phyloP scores from a whole-genome alignment of 2,888 invertebrate genomes.

The Noctua fimbriata region DNA sequence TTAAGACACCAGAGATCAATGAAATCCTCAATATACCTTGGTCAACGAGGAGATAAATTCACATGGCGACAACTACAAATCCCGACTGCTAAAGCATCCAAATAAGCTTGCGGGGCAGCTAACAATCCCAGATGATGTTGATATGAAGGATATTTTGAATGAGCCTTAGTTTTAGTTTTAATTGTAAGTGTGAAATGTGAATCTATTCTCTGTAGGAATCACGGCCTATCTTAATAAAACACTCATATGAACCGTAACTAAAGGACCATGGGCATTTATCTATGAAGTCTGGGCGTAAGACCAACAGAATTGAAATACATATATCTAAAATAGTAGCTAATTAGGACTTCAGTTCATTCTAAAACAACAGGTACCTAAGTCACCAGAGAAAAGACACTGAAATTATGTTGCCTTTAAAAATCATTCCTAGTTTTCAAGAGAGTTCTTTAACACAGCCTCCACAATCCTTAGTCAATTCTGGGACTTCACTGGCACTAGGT shows the following conservation, averaged over 20 bases:
- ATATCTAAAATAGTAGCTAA: not conserved
- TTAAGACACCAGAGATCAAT: too few species aligned
- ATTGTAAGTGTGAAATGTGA: conserved; percentile 3
- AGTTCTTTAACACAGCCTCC: not conserved
- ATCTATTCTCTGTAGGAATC: conserved; percentile 23
- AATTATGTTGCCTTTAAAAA: not conserved
- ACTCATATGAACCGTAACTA: not conserved
- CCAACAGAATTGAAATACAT: not conserved
- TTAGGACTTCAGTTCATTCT: not conserved
- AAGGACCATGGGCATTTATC: not conserved
- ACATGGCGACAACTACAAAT: too few species aligned
- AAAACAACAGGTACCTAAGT: not conserved
- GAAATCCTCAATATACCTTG: too few species aligned
- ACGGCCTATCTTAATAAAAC: not conserved
- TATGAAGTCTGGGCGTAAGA: not conserved
- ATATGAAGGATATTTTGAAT: conserved; percentile 81
- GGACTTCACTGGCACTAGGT: not conserved
- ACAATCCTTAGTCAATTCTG: not conserved
- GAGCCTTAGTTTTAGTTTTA: conserved; percentile 65
- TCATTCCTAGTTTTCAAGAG: not conserved
- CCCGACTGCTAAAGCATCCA: too few species aligned
- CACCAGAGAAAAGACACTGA: not conserved
- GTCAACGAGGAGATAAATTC: too few species aligned
- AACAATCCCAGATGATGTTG: conserved; percentile 86
- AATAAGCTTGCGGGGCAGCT: too few species aligned